Base-by-base conservation (phyloP, 2,888 invertebrate genomes). In the Tolmerus cingulatus region DNA sequence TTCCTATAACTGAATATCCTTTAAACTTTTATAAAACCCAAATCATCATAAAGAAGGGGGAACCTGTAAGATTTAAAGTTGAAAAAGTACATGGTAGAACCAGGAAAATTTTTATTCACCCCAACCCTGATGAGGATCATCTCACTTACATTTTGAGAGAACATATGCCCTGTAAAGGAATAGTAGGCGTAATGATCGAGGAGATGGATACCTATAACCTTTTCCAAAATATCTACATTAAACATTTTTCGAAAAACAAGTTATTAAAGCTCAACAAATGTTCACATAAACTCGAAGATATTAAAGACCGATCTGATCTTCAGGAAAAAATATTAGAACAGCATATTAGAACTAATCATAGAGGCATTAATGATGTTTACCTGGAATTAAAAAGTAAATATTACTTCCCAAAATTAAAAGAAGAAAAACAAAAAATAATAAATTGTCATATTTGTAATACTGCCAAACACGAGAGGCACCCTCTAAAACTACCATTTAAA, bases 371-470 rank as follows among this genome's bases (percentile, higher is more conserved):
- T n/a, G n/a, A n/a, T n/a, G n/a, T n/a, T n/a, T n/a, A n/a, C n/a
- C 43, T n/a, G n/a, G n/a, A n/a, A n/a, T n/a, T n/a, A n/a, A n/a
- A n/a, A n/a, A n/a, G n/a, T n/a, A n/a, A n/a, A n/a, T n/a, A n/a
- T n/a, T n/a, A n/a, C n/a, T n/a, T n/a, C n/a, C n/a, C n/a, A n/a
- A n/a, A n/a, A 87, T 87, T 46, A 66, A 88, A 14, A n/a, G 87
- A 43, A 57, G 88, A 88, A 87, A 81, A 88, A 23, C 87, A 87
- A 19, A 87, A 88, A 85, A 82, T 78, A 51, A 87, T 88, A 40
- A 88, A 88, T 55, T 89, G 87, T n/a, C 74, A 87, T 14, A 85
- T 88, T 81, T 88, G 88, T 27, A 88, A 85, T 16, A 85, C 79
- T 79, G 81, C 86, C 19, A 88, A 88, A 74, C 88, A 87, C n/a